Base-by-base conservation (phyloP, 2,113 vertebrate genomes). In the Tragelaphus imberbis region DNA sequence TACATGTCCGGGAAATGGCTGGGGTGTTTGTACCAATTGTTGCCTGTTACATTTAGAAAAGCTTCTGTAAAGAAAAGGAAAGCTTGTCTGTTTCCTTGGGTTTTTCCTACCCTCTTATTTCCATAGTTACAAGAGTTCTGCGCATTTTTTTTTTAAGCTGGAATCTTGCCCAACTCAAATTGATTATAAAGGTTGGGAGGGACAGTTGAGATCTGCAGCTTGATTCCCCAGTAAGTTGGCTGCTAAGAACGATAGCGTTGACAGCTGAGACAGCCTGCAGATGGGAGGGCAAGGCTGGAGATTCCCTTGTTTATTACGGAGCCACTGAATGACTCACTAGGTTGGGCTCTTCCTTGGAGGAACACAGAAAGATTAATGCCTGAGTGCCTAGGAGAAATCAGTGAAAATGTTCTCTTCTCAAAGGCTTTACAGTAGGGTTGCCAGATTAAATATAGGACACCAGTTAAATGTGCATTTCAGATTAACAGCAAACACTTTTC, bases 281-380 rank as follows among this genome's bases (percentile, higher is more conserved):
- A 97, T 98, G 97, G 98, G 96, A 96, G 5, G 96, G 97, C 98
- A 98, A 98, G 98, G 98, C 98, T 98, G 98, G 97, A 98, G 98
- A 98, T 98, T 99, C 90, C 84, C 15, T 90, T 84, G 88, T 95
- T 98, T 95, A 96, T 97, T 96, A 88, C 0, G 2, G 86, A 96
- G 87, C 59, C 25, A 17, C 81, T 56, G 87, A 96, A 90, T 93
- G 91, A 97, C 96, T 97, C 96, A 96, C 94, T 92, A 59, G 75
- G 86, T 71, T 95, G 81, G 94, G 84, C 82, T 96, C 84, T 96
- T 95, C 81, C 81, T 95, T 88, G 61, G 80, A 93, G 47, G 91
- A 95, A 47, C 59, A 90, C 11, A 77, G 84, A 80, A 84, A 95
- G 75, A 90, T 96, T 89, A 97, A 82, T 88, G 80, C 58, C 65